Conservation (phyloP, 37 sponge, comb jelly and placozoan species). For the Beroe forskalii region DNA sequence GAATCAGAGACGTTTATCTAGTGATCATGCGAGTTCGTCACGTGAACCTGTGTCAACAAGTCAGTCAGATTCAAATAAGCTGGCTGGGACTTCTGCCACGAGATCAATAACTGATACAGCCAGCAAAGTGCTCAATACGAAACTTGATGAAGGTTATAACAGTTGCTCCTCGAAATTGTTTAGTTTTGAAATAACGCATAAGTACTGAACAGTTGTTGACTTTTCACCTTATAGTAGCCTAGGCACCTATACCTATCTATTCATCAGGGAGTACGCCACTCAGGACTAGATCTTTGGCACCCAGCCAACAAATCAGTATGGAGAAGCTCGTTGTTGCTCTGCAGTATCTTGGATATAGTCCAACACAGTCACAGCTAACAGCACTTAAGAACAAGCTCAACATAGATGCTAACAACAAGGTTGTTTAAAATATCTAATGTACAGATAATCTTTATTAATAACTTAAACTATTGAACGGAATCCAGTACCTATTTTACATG, state of each 20-base stretch:
- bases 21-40: background rate
- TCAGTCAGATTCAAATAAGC: background rate
- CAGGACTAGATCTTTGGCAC: slow-evolving; percentile 43
- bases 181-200: no score
- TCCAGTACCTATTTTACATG: no score
- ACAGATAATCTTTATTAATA: no score
- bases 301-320: slow-evolving; percentile 50
- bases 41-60: background rate
- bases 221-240: no score
- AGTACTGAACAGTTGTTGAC: no score
- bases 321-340: slow-evolving; percentile 51
- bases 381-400: slow-evolving; percentile 13
- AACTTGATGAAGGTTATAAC: slow-evolving; percentile 36
- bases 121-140: background rate
- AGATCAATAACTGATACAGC: slow-evolving; percentile 60
- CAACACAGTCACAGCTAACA: background rate
- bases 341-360: slow-evolving; percentile 50
- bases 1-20: background rate
- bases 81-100: background rate
- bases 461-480: no score
- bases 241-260: no score
- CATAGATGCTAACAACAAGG: slow-evolving; percentile 31
- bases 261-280: slow-evolving; percentile 57
- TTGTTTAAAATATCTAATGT: no score
- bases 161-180: background rate